These are phyloP conservation scores for Dysidea cf. avara DNA, from an alignment of 37 sponge, comb jelly and placozoan genomes.

Conservation along the genomic window DNA sequence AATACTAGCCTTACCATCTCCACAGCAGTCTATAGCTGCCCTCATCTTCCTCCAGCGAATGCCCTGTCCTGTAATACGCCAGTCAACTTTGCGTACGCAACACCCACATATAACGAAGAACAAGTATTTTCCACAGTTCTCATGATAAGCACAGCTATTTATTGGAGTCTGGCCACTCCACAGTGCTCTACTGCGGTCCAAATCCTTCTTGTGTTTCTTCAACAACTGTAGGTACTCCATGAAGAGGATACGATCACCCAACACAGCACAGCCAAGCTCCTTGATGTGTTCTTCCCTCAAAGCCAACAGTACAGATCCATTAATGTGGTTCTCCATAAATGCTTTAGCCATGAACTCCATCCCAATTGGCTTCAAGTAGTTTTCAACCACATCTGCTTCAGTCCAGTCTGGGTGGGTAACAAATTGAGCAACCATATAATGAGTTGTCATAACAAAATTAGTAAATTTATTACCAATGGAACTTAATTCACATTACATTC, in stretches of 20 bases:
- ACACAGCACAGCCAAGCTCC: slow-evolving; percentile 59
- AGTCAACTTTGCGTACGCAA: slow-evolving; percentile 68
- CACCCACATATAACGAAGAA: slow-evolving; percentile 78
- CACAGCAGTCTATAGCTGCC: slow-evolving; percentile 75
- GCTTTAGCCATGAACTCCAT: slow-evolving; percentile 71
- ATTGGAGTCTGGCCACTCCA: slow-evolving; percentile 82
- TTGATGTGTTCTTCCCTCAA: slow-evolving; percentile 74
- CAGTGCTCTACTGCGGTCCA: slow-evolving; percentile 69
- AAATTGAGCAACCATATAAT: background rate
- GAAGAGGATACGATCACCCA: slow-evolving; percentile 77
- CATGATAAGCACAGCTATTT: slow-evolving; percentile 63
- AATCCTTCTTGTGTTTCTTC: slow-evolving; percentile 86
- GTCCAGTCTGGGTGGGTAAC: slow-evolving; percentile 55
- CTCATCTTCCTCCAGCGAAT: slow-evolving; percentile 78
- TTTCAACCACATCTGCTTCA: slow-evolving; percentile 62
- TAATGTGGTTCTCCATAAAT: slow-evolving; percentile 63
- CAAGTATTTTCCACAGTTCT: slow-evolving; percentile 53
- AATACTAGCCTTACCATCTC: slow-evolving; percentile 46
- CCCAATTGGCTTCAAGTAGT: slow-evolving; percentile 68
- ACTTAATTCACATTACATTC: no score
- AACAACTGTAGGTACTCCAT: slow-evolving; percentile 75
- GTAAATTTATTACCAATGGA: no score
- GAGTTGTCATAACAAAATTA: background rate
- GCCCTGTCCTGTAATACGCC: slow-evolving; percentile 88
- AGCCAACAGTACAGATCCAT: slow-evolving; percentile 64